Evolutionary conservation across 1,140 invertebrate species (phyloP), one percentile per base, ranked within the genome.

Genomic region (Drosophila watanabei): DNA sequence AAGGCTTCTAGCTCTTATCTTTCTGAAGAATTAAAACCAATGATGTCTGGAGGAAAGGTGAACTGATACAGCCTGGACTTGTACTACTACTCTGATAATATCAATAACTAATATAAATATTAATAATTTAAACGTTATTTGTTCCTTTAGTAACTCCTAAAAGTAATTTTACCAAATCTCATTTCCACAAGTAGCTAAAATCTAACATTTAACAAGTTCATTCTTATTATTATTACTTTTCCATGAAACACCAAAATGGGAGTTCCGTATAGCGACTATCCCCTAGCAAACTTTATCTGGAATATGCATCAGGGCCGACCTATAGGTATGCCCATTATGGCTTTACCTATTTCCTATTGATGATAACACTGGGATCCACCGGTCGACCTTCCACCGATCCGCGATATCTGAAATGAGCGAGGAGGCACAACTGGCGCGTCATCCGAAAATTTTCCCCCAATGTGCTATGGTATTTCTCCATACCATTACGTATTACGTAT

Each of bases 401-500:
- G 5, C 58, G 60, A 51, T 69, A 69, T 49, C 60, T 64, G n/a
- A 61, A 59, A 43, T 45, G 28, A 59, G 56, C n/a, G 11, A 10
- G 43, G 41, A 45, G 13, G 24, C 24, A 3, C 24, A 24, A 24
- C 35, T 30, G 63, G 13, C 66, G 60, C 68, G 68, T 71, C 68
- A 71, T 71, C 63, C 68, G 14, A 56, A 68, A 71, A 69, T 71
- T 71, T 71, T 56, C 68, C 68, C 68, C 49, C 64, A 56, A 68
- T 37, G 32, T 20, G 24, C 43, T 13, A 10, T 18, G 48, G 58
- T 68, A 48, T 35, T 70, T 66, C 61, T 68, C 41, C 65, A 48
- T 30, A 43, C 37, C 4, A 37, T 56, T 56, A 57, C 20, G 35
- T 57, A 24, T 24, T 24, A 24, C 24, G 24, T 24, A 24, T 24